A percentile compares a stretch with the other conserved stretches of the same genome.
Conservation (phyloP, 1,140 invertebrate species). For the Lasioglossum baleicum region DNA sequence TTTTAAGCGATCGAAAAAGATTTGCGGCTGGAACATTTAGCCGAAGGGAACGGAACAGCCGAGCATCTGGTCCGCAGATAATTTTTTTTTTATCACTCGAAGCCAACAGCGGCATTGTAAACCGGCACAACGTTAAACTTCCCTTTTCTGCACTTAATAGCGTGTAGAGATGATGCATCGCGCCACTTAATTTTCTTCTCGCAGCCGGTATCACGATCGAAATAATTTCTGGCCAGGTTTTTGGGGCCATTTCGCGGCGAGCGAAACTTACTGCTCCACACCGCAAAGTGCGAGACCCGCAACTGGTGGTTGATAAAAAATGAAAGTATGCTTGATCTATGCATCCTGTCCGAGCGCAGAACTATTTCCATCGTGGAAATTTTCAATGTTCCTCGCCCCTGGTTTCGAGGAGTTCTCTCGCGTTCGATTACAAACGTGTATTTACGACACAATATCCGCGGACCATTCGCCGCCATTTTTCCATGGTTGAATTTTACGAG, state of each 20-base stretch:
- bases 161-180: background rate
- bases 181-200: background rate
- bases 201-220: slow-evolving; percentile 14
- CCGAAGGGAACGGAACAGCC: too few relatives aligned
- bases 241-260: slow-evolving; percentile 3
- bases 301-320: slow-evolving; percentile 57
- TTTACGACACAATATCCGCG: too few relatives aligned
- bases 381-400: background rate
- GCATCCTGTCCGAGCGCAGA: background rate
- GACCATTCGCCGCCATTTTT: background rate
- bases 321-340: slow-evolving; percentile 23
- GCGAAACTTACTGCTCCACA: slow-evolving; percentile 27
- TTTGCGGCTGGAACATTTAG: too few relatives aligned
- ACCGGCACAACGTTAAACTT: background rate
- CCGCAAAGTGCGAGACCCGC: slow-evolving; percentile 14
- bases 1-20: too few relatives aligned
- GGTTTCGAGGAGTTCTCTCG: background rate
- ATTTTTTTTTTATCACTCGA: background rate
- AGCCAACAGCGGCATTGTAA: background rate
- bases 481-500: background rate
- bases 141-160: background rate
- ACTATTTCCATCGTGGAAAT: background rate
- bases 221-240: slow-evolving; percentile 36
- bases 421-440: background rate
- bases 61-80: background rate